A percentile compares a stretch with the other conserved stretches of the same genome.
These are phyloP conservation scores for Pogonomyrmex californicus DNA, from an alignment of 1,140 invertebrate genomes.

Conservation along the genomic window DNA sequence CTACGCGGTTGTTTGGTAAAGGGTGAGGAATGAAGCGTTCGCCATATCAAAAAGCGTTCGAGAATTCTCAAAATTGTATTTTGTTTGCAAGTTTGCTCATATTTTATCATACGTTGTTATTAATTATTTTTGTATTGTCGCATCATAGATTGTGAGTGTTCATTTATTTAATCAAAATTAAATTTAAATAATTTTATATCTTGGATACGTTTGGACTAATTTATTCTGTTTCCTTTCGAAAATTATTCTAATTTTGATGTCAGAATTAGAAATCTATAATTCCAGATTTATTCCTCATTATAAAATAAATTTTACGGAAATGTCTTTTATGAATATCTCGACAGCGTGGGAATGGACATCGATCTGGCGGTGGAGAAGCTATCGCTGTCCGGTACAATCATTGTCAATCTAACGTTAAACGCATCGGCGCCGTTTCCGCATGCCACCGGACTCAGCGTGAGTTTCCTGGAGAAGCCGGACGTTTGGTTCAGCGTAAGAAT, in stretches of 20 bases:
- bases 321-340: background rate
- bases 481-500: slow-evolving; percentile 88
- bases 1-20: slow-evolving; percentile 86
- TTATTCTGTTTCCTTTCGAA: background rate
- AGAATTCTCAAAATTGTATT: background rate
- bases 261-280: background rate
- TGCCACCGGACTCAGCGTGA: slow-evolving; percentile 86
- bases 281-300: background rate
- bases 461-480: slow-evolving; percentile 88
- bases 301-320: background rate
- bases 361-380: slow-evolving; percentile 87
- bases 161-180: background rate
- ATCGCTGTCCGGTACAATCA: slow-evolving; percentile 85
- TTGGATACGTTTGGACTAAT: background rate
- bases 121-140: background rate
- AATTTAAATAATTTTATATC: background rate
- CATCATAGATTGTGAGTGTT: background rate
- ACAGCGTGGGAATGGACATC: slow-evolving; percentile 85
- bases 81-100: background rate
- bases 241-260: background rate
- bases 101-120: background rate
- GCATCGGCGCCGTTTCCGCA: slow-evolving; percentile 88
- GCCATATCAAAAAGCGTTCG: background rate
- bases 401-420: slow-evolving; percentile 86
- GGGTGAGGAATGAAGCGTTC: slow-evolving; percentile 80